Evolutionary conservation across 1,140 invertebrate species (phyloP), one percentile per base, ranked within the genome.

Genomic region (Drosophila kepulauana): DNA sequence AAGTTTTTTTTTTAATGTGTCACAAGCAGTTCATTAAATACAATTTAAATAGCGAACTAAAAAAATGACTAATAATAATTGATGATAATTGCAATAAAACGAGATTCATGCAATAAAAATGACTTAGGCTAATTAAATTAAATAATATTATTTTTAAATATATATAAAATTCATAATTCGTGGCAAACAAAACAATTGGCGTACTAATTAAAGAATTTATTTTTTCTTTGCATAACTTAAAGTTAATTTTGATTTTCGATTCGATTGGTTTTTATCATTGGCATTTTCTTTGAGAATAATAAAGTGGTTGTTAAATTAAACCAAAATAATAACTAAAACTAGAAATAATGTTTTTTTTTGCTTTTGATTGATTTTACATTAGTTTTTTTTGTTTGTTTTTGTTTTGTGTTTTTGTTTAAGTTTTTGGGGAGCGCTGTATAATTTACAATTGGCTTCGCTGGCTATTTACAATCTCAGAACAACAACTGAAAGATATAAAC

Each of bases 271-370:
- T 59, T 58, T n/a, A 66, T 78, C 59, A 78, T 87, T 82, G 75
- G 75, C 77, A 69, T 75, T 88, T 89, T 88, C 85, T 88, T 89
- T 81, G 56, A 88, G 85, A 88, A 88, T 78, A 78, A 62, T n/a
- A 16, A 74, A 58, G 66, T 79, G 15, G 30, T 54, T 51, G 43
- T 57, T 52, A 76, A 82, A 84, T 75, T 82, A 82, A n/a, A 49
- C 66, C 71, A 69, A 79, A 25, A 52, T 20, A 75, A 76, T 52
- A 82, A 79, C 54, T 72, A 62, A 73, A 85, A 56, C 35, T 73
- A 69, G 13, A 65, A 64, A 64, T 57, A 71, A 65, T 63, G 49
- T 48, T 67, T 58, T 67, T 58, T 57, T 63, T 70, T 70, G 51
- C 43, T 58, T 51, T 38, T 49, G 56, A 64, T 75, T 49, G 43